phyloP scores from a whole-genome alignment of 1,140 invertebrate genomes.

The Penaeus vannamei region DNA sequence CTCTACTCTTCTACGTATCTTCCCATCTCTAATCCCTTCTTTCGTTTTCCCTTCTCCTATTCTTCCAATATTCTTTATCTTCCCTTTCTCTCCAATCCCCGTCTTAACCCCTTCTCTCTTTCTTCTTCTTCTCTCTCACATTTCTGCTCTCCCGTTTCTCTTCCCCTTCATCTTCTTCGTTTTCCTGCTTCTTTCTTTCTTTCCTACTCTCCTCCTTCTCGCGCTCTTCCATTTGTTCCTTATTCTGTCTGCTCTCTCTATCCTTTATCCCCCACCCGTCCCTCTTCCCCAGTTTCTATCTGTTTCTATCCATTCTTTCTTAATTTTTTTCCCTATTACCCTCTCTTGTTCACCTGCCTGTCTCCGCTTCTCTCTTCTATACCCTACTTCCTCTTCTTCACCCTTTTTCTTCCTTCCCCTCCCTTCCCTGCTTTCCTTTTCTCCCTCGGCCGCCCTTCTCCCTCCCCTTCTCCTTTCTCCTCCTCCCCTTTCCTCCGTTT shows the following conservation, averaged over 20 bases:
- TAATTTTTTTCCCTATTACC: too few relatives aligned
- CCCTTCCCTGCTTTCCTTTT: too few relatives aligned
- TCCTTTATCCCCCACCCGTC: not conserved
- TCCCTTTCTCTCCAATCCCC: not conserved
- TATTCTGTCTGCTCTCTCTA: not conserved
- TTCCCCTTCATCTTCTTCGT: not conserved
- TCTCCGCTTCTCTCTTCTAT: not conserved
- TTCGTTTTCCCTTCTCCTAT: not conserved
- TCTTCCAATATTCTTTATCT: not conserved
- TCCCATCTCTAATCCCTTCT: not conserved
- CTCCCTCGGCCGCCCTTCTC: too few relatives aligned
- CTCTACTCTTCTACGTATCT: not conserved
- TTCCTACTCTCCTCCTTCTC: not conserved
- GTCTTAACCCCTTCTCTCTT: not conserved
- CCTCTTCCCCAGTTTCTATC: too few relatives aligned
- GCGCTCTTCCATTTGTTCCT: not conserved
- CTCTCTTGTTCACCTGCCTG: not conserved
- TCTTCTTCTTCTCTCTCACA: not conserved
- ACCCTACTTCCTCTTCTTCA: not conserved
- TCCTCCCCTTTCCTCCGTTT: too few relatives aligned
- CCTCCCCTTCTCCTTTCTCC: too few relatives aligned
- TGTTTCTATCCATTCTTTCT: too few relatives aligned
- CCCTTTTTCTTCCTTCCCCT: too few relatives aligned
- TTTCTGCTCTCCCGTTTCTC: not conserved
- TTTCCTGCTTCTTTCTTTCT: not conserved